Conservation (phyloP, 1,140 invertebrate species). For the Lordiphosa collinella region DNA sequence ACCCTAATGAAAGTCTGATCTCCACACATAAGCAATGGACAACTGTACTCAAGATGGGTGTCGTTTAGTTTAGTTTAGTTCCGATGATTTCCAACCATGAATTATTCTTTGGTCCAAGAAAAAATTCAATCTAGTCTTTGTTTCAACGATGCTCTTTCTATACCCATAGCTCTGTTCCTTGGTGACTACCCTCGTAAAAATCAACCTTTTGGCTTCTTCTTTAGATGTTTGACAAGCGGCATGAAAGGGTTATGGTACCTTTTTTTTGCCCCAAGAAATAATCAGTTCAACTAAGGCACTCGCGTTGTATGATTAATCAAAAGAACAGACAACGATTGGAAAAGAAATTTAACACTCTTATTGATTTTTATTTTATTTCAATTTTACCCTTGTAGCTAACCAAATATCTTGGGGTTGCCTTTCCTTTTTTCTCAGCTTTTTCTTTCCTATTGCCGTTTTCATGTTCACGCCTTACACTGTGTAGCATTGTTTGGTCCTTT, state of each 20-base stretch:
- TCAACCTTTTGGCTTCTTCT: too few relatives aligned
- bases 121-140: too few relatives aligned
- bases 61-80: too few relatives aligned
- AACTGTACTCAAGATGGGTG: too few relatives aligned
- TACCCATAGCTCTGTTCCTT: too few relatives aligned
- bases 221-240: neutral
- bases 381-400: constrained; percentile 16
- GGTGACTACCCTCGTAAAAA: too few relatives aligned
- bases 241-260: constrained; percentile 18
- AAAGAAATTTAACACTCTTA: constrained; percentile 31
- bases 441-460: constrained; percentile 14
- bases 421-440: neutral
- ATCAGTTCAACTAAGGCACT: constrained; percentile 27
- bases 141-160: too few relatives aligned
- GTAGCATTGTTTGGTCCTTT: constrained; percentile 19
- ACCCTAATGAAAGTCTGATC: too few relatives aligned
- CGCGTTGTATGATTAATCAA: constrained; percentile 54
- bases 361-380: constrained; percentile 43
- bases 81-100: too few relatives aligned
- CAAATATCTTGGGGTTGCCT: neutral
- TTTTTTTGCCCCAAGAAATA: constrained; percentile 4
- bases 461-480: constrained; percentile 27
- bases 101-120: too few relatives aligned
- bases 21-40: too few relatives aligned
- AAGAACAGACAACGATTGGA: neutral